Evolutionary conservation across 2,888 invertebrate genomes (phyloP), one percentile per base, ranked within the genome.

Genomic region (Cerastoderma edule): DNA sequence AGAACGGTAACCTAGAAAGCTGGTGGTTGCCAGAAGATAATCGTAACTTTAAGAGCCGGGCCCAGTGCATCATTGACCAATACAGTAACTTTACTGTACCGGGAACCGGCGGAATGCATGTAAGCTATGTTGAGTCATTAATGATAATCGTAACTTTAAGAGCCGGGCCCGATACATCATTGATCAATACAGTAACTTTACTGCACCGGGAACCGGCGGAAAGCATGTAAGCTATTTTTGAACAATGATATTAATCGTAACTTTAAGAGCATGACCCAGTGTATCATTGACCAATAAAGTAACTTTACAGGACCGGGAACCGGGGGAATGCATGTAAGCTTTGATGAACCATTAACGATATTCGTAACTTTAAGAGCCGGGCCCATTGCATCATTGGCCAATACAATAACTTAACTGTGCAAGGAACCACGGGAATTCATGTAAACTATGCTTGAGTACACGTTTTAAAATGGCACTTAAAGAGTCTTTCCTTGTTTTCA

Each of bases 21-120:
- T 99, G 99, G 99, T 99, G 99, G 99, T 97, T 98, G 89, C 96
- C 97, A 87, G 95, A 95, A 10, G 99, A 99, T 0, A 96, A 98
- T 72, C 95, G 95, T 0, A 95, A 95, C 70, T 99, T 99, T 93
- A 97, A 97, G 89, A 94, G 95, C 56, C 95, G 96, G 72, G 96
- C 98, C 0, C 95, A 97, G 87, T 99, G 99, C 91, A 95, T 98
- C 82, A 95, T 96, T 8, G 95, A 97, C 57, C 99, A 99, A 92
- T 99, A 99, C 92, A 95, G 96, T 70, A 94, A 95, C 93, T 98
- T 97, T 93, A 95, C 95, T 82, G 95, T 83, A 0, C 79, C 81
- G 2, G 81, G 81, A 39, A 81, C 81, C 16, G 81, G 75, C 4
- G 67, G 67, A 22, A 81, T 78, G 81, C 68, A 54, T 46, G 81